A percentile compares a stretch with the other conserved stretches of the same genome.
These are phyloP conservation scores for Aradus depressus DNA, from an alignment of 2,888 invertebrate species.

Conservation along the genomic window DNA sequence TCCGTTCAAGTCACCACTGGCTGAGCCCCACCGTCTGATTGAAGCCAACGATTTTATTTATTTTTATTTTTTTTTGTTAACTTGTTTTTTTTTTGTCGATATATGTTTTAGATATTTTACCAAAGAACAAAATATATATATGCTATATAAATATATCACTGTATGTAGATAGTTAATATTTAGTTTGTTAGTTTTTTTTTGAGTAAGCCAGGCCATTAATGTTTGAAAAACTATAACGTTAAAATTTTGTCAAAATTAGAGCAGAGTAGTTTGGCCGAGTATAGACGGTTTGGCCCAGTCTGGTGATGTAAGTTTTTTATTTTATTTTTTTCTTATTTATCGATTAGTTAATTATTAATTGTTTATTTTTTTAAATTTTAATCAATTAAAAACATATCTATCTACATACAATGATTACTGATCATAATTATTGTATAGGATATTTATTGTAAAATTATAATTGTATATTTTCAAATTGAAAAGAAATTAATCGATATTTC, in stretches of 20 bases:
- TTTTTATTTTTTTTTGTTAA: not conserved
- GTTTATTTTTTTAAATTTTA: conserved; percentile 5
- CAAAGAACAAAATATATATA: conserved; percentile 16
- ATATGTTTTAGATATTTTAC: conserved; percentile 10
- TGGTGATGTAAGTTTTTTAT: conserved; percentile 18
- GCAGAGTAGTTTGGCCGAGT: conserved; percentile 8
- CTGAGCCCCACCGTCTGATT: conserved; percentile 20
- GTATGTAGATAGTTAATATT: conserved; percentile 16
- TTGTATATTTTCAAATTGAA: too few species aligned
- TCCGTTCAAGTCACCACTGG: conserved; percentile 14
- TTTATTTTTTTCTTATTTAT: conserved; percentile 12
- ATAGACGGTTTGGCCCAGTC: conserved; percentile 26
- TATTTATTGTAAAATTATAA: too few species aligned
- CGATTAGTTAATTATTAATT: not conserved
- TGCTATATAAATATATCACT: conserved; percentile 13
- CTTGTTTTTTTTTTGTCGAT: conserved; percentile 1
- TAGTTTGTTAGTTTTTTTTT: not conserved
- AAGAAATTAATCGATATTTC: too few species aligned
- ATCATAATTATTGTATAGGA: too few species aligned
- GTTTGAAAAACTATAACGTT: not conserved
- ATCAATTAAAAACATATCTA: conserved; percentile 12
- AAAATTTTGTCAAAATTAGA: not conserved
- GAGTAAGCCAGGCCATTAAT: conserved; percentile 9
- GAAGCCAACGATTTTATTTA: conserved; percentile 15
- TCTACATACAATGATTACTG: conserved; percentile 17